Evolutionary conservation across 2,888 invertebrate genomes (phyloP).

Genomic region (Coremacera marginata): DNA sequence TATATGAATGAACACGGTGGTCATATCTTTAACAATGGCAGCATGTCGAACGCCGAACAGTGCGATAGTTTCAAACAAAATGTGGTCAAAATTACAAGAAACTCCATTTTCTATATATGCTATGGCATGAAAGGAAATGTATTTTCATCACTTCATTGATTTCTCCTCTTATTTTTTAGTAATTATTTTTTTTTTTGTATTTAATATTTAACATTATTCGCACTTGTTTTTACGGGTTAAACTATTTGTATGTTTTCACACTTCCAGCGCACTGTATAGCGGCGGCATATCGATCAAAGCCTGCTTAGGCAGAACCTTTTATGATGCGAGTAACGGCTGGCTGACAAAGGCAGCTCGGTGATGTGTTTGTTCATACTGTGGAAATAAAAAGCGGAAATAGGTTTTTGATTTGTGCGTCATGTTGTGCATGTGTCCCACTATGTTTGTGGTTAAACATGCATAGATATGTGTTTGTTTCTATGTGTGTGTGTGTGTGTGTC

Average conservation of each 20-base stretch:
- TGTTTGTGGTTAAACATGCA: slow-evolving; percentile 27
- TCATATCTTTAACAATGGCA: slow-evolving; percentile 2
- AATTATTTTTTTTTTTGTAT: too few relatives aligned
- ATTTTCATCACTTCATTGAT: too few relatives aligned
- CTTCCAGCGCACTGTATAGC: not conserved
- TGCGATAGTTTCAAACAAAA: too few relatives aligned
- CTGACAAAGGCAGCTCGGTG: not conserved
- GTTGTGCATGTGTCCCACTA: slow-evolving; percentile 12
- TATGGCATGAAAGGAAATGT: too few relatives aligned
- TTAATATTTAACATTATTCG: too few relatives aligned
- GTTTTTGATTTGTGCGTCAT: slow-evolving; percentile 37
- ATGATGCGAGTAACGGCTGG: not conserved
- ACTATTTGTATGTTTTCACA: not conserved
- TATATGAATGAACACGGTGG: not conserved
- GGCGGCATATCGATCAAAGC: slow-evolving; percentile 19
- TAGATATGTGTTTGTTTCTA: slow-evolving; percentile 8
- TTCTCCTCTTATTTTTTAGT: too few relatives aligned
- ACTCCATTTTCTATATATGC: too few relatives aligned
- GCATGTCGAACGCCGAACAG: not conserved
- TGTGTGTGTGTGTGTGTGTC: slow-evolving; percentile 39
- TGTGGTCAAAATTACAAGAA: too few relatives aligned
- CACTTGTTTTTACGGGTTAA: too few relatives aligned
- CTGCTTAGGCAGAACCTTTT: not conserved
- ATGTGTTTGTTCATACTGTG: not conserved
- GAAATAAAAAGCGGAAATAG: slow-evolving; percentile 33